A percentile compares a stretch with the other conserved stretches of the same genome.
These are phyloP conservation scores for Lamellibrachia luymesi DNA, from an alignment of 1,140 invertebrate genomes.

Conservation along the genomic window DNA sequence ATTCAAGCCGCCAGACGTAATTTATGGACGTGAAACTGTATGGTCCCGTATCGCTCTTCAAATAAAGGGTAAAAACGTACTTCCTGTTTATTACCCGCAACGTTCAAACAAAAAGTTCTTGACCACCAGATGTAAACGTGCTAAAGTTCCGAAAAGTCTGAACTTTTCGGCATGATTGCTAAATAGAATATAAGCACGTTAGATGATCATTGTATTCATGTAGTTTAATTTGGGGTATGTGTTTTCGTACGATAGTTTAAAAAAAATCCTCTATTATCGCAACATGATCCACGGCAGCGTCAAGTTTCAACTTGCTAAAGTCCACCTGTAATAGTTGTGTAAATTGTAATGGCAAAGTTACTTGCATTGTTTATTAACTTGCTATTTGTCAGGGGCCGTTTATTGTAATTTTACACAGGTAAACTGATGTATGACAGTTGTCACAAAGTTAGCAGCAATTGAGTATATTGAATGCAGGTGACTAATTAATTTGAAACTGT, in stretches of 20 bases:
- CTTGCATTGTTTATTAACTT: too few species aligned
- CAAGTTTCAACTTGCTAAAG: background rate
- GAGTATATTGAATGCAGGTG: too few species aligned
- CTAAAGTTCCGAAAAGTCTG: background rate
- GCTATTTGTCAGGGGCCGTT: too few species aligned
- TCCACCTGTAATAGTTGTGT: background rate
- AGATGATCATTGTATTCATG: background rate
- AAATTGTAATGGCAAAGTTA: too few species aligned
- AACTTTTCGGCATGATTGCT: background rate
- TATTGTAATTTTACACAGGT: too few species aligned
- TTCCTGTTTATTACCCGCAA: slow-evolving; percentile 4
- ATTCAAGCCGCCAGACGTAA: background rate
- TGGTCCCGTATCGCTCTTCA: background rate
- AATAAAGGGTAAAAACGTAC: background rate
- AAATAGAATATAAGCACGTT: background rate
- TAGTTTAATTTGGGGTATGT: background rate
- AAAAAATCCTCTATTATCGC: background rate
- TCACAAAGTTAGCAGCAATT: too few species aligned
- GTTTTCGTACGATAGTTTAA: background rate
- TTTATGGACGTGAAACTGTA: background rate
- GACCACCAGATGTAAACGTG: background rate
- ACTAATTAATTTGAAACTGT: too few species aligned
- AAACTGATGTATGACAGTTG: too few species aligned
- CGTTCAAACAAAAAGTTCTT: slow-evolving; percentile 1
- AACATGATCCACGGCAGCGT: background rate